phyloP scores from a whole-genome alignment of 2,888 invertebrate genomes.

The Phoenoteleia sp. region DNA sequence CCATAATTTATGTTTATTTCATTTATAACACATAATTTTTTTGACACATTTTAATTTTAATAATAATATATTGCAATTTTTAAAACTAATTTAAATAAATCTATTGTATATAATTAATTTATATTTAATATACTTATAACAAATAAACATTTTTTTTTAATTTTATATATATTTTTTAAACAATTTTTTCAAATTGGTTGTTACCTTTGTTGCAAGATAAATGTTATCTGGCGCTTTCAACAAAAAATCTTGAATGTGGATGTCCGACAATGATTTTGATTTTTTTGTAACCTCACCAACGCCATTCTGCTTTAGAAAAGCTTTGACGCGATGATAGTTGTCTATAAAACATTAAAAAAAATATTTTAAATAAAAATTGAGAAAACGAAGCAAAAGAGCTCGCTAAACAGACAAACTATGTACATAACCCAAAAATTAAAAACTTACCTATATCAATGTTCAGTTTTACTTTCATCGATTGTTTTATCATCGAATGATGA shows the following conservation, averaged over 20 bases:
- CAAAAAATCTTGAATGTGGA: conserved; percentile 41
- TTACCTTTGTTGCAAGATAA: conserved; percentile 71
- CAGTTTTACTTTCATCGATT: conserved; percentile 28
- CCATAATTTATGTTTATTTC: conserved; percentile 17
- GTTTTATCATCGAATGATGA: conserved; percentile 34
- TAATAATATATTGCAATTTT: too few species aligned
- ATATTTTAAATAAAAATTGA: background rate
- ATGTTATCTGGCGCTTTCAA: conserved; percentile 69
- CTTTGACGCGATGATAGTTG: conserved; percentile 25
- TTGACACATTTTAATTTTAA: conserved; percentile 4
- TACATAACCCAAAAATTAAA: conserved; percentile 28
- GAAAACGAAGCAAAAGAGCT: background rate
- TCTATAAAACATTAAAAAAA: conserved; percentile 4
- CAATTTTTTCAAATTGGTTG: background rate
- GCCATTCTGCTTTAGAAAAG: conserved; percentile 33
- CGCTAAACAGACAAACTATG: background rate
- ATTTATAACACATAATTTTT: too few species aligned
- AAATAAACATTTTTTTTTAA: background rate
- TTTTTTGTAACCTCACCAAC: conserved; percentile 33
- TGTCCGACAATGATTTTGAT: conserved; percentile 44
- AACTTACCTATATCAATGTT: conserved; percentile 51
- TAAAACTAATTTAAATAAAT: too few species aligned
- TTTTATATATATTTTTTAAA: background rate
- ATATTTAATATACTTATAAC: background rate
- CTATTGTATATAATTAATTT: background rate